Evolutionary conservation across 2,888 invertebrate genomes (phyloP), one percentile per base, ranked within the genome.

Genomic region (Ectropis crepuscularia): DNA sequence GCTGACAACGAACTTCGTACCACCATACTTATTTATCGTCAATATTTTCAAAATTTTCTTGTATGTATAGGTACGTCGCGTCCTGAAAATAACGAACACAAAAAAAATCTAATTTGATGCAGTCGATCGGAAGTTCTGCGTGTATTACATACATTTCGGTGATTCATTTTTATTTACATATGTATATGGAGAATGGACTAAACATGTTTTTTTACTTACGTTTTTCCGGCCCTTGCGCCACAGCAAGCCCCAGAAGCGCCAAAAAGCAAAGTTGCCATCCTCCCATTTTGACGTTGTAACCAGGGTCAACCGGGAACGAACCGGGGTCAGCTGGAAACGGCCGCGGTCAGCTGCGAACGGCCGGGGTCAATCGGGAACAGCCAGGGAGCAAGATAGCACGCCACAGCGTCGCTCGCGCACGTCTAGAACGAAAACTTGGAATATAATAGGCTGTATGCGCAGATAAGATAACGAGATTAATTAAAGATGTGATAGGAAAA

Each of bases 381-480:
- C 46, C 48, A 16, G 61, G 69, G 64, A 66, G 65, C 76, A 59
- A 59, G 69, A 78, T 67, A 75, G 75, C 77, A 74, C 80, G 69
- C 76, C 55, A 67, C 68, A 70, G 47, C 74, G 63, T 62, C 69
- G n/a, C 49, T 57, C 55, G 11, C 78, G 84, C 84, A 82, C 82
- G 83, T 82, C 90, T 89, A 81, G 67, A 72, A 75, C 78, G 81
- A 82, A 82, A 81, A 78, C 74, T 76, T 74, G 75, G 73, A 80
- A 76, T 82, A 78, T 77, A 84, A 79, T 76, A 71, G 68, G 45
- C 70, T 57, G 45, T 61, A 38, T n/a, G 28, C 7, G 10, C 28
- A 69, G 88, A 87, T 89, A 88, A 89, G 89, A 88, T 88, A 87
- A 78, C 64, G 71, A 86, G 86, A 88, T 88, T 86, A 73, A 76